These are phyloP conservation scores for Diplodus puntazzo DNA, from an alignment of 2,797 vertebrate species.

Conservation along the genomic window DNA sequence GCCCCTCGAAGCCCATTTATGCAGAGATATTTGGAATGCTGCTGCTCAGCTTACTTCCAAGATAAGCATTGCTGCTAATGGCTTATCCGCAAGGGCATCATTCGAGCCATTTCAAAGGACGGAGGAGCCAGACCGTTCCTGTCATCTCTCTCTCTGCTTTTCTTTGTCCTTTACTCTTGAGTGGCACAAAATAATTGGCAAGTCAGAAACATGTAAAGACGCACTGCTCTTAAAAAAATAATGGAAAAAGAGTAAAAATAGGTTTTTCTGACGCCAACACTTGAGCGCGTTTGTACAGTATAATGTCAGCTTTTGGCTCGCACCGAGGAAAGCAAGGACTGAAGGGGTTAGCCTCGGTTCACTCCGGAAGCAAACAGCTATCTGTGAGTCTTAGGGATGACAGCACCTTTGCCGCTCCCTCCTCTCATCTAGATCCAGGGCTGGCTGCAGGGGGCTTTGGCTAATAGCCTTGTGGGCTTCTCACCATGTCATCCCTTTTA, in stretches of 20 bases:
- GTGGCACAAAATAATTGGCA: conserved; percentile 65
- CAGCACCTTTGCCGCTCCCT: conserved; percentile 56
- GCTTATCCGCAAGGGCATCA: conserved; percentile 66
- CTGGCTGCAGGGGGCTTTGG: conserved; percentile 57
- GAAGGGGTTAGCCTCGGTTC: conserved; percentile 50
- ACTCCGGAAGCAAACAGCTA: conserved; percentile 63
- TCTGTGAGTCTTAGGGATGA: conserved; percentile 64
- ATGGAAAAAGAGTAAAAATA: conserved; percentile 23
- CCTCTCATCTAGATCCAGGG: conserved; percentile 64
- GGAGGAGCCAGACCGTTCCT: conserved; percentile 37
- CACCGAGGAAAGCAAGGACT: conserved; percentile 46
- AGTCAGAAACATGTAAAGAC: conserved; percentile 57
- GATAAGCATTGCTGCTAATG: conserved; percentile 74
- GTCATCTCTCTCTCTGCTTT: conserved; percentile 16
- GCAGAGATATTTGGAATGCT: conserved; percentile 69
- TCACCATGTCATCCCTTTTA: conserved; percentile 47
- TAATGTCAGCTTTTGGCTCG: conserved; percentile 39
- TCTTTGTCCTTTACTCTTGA: conserved; percentile 62
- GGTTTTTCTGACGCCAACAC: conserved; percentile 23
- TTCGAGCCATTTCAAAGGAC: conserved; percentile 66
- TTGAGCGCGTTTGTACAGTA: conserved; percentile 36
- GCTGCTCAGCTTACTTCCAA: conserved; percentile 61
- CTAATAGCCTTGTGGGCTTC: conserved; percentile 62
- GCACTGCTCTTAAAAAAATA: conserved; percentile 40
- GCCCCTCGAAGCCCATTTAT: conserved; percentile 71